phyloP scores from a whole-genome alignment of 2,113 vertebrate genomes.

The Hippolais icterina region DNA sequence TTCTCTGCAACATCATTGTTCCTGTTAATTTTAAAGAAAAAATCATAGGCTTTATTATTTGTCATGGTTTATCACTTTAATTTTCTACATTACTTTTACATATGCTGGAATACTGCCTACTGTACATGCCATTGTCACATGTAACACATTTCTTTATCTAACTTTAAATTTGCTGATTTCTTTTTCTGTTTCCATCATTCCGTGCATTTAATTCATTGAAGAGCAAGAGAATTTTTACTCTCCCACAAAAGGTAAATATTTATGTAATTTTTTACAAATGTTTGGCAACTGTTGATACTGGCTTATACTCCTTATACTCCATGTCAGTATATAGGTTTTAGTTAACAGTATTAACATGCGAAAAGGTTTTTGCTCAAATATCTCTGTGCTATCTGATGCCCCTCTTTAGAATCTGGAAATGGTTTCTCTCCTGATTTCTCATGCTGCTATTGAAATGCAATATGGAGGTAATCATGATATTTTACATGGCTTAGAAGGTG shows the following conservation, averaged over 20 bases:
- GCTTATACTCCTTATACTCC: background rate
- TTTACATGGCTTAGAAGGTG: background rate
- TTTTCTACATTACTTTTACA: slow-evolving; percentile 65
- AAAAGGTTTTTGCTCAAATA: background rate
- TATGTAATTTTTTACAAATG: slow-evolving; percentile 66
- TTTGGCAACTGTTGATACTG: slow-evolving; percentile 59
- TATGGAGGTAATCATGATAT: background rate
- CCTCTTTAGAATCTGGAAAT: background rate
- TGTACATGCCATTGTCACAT: slow-evolving; percentile 76
- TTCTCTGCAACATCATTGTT: slow-evolving; percentile 61
- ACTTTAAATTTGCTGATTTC: slow-evolving; percentile 86
- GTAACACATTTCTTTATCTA: slow-evolving; percentile 77
- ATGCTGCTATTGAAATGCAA: background rate
- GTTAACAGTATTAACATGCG: background rate
- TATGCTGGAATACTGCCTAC: slow-evolving; percentile 65
- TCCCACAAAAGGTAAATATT: slow-evolving; percentile 84
- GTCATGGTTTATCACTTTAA: slow-evolving; percentile 68
- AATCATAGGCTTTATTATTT: slow-evolving; percentile 57
- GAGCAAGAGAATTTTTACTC: slow-evolving; percentile 83
- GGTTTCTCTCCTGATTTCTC: background rate
- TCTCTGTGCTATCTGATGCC: background rate
- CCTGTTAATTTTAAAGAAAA: slow-evolving; percentile 53
- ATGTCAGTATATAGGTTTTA: background rate
- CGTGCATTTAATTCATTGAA: slow-evolving; percentile 88
- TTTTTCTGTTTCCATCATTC: slow-evolving; percentile 86